Evolutionary conservation across 2,888 invertebrate species (phyloP).

Genomic region (Furcula furcula): DNA sequence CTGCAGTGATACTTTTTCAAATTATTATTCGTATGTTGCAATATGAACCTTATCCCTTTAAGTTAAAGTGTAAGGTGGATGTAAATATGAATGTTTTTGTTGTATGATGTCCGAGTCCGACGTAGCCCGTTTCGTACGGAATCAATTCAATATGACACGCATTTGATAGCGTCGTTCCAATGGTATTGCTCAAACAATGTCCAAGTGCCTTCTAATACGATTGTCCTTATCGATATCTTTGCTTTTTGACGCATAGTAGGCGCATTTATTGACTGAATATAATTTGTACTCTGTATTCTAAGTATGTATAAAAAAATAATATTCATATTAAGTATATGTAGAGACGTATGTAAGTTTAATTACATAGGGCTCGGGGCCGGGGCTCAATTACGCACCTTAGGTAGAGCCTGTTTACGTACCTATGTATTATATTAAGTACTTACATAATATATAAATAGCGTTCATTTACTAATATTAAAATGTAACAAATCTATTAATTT

Average conservation of each 20-base stretch:
- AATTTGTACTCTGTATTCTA: no score
- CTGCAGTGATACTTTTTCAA: constrained; percentile 9
- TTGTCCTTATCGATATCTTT: constrained; percentile 8
- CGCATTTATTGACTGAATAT: not conserved
- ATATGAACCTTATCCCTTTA: constrained; percentile 12
- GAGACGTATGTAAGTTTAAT: no score
- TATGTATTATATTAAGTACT: no score
- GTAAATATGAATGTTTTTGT: constrained; percentile 16
- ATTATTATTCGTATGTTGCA: constrained; percentile 16
- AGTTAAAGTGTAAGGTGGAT: constrained; percentile 12
- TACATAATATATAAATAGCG: no score
- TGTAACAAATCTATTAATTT: no score
- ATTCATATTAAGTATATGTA: no score
- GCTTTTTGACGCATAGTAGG: not conserved
- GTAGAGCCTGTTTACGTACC: no score
- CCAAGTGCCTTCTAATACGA: constrained; percentile 34
- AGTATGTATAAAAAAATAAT: no score
- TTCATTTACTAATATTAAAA: no score
- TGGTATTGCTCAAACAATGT: constrained; percentile 50
- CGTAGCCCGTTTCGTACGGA: constrained; percentile 41
- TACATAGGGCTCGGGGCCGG: no score
- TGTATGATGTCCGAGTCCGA: constrained; percentile 37
- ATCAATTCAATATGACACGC: constrained; percentile 71
- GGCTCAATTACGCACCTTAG: no score
- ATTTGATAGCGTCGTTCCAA: constrained; percentile 61